Base-by-base conservation (phyloP, 2,888 invertebrate species). In the Crioceris asparagi region DNA sequence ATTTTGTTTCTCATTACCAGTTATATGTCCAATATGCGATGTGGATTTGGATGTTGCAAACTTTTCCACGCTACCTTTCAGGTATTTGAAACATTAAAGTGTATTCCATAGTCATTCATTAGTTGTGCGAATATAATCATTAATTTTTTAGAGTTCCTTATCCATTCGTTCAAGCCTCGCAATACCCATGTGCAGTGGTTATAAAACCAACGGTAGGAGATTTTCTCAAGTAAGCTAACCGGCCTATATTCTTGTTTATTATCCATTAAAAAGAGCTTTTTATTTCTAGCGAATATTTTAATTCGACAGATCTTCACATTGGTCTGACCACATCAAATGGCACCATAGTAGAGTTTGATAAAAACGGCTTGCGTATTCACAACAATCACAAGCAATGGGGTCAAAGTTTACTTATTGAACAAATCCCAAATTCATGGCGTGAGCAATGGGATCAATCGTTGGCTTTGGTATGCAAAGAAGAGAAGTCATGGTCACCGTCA, bases 131-230 rank as follows among this genome's bases (percentile, higher is more conserved):
- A 32, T 31, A 29, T n/a, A 32, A n/a, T 35, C 17, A 35, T 40
- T 37, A 25, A n/a, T 25, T 40, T 43, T 37, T 45, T 64, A 75
- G 77, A 61, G 71, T 92, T 56, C 88, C 90, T 45, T 87, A 82
- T 69, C 92, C 92, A 30, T 91, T 91, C 61, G 75, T 79, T 36
- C 75, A 81, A 62, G 90, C 90, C 35, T 74, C 74, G 36, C 80
- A 86, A 56, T 76, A 82, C 66, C 80, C 83, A 19, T 83, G 84
- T 55, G 76, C 84, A 31, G 75, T 93, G 50, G 77, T 91, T 29
- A 78, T 93, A 60, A 85, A 84, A 62, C 91, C 92, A 38, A 88
- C 92, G 3, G 71, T 71, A 44, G 92, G 92, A 34, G 83, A 83
- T 69, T 92, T 92, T 65, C 71, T 92, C 39, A 79, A 84, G 87